Evolutionary conservation across 2,797 vertebrate genomes (phyloP).

Genomic region (Enteromius mattozi): DNA sequence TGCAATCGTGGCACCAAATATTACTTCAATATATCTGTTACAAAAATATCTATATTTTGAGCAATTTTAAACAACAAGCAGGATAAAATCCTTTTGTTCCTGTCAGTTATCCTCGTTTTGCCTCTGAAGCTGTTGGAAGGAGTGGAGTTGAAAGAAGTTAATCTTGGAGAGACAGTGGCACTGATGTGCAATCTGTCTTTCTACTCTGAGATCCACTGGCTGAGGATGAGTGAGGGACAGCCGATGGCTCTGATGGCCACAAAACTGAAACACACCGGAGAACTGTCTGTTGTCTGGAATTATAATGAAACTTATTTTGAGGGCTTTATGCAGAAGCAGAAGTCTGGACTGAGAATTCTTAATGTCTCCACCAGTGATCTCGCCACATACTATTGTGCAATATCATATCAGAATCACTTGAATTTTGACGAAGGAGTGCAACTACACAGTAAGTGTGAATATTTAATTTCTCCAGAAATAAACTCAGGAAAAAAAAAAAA

Average conservation of each 20-base stretch:
- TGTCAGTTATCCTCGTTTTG: conserved; percentile 12
- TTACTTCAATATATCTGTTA: background rate
- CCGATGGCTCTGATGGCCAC: conserved; percentile 38
- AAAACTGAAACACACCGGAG: conserved; percentile 38
- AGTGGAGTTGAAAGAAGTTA: conserved; percentile 32
- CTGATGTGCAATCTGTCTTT: conserved; percentile 48
- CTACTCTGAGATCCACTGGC: conserved; percentile 52
- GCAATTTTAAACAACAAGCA: background rate
- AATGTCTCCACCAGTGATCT: conserved; percentile 44
- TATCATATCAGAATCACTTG: conserved; percentile 31
- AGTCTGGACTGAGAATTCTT: conserved; percentile 35
- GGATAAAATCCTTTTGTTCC: background rate
- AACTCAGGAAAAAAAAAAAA: background rate
- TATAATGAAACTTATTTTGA: conserved; percentile 39
- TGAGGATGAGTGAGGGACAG: conserved; percentile 43
- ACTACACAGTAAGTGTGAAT: conserved; percentile 29
- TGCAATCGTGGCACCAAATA: background rate
- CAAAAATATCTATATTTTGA: background rate
- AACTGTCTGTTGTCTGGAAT: conserved; percentile 45
- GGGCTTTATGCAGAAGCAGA: conserved; percentile 16
- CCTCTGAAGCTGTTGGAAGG: conserved; percentile 1
- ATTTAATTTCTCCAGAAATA: background rate
- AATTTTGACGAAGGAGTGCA: conserved; percentile 53
- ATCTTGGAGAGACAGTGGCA: conserved; percentile 31
- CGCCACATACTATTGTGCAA: conserved; percentile 45